Base-by-base conservation (phyloP, 2,113 vertebrate species). In the Struthio camelus region DNA sequence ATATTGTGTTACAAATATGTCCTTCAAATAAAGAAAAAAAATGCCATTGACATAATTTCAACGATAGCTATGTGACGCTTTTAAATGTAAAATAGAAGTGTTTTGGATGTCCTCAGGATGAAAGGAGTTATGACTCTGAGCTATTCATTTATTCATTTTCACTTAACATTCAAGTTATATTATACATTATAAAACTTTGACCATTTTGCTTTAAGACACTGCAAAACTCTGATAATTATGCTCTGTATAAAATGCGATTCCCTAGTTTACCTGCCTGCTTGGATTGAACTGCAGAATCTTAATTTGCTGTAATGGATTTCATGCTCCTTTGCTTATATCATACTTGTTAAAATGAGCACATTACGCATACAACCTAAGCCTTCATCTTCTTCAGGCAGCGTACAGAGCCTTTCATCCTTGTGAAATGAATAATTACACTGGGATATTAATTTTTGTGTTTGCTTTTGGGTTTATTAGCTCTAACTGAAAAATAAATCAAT, bases 391-490 rank as follows among this genome's bases (percentile, higher is more conserved):
- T 56, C 42, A 71, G 81, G 80, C 59, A 87, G 54, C 40, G 11
- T 50, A 70, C 62, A 75, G 65, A 34, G 36, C 11, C 25, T 77
- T 87, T 93, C 16, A 54, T 72, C 67, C 64, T 75, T 58, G 34
- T 19, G 85, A 82, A 96, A 77, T 71, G 56, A 87, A 51, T 54
- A 80, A 91, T 93, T 88, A 72, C 80, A 24, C 17, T 38, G 42
- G 30, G 53, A 94, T 88, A 93, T 94, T 86, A 61, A 76, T 87
- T 75, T 40, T 83, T 87, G 51, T 83, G 38, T 78, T 93, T 94
- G 36, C 42, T 95, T 96, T 70, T 16, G 36, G 28, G 51, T 76
- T 79, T 87, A 71, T 86, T 80, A 56, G 7, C 24, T 93, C 44
- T 62, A 27, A 38, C 25, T 61, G 64, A 89, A 70, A 76, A 73